A percentile compares a stretch with the other conserved stretches of the same genome.
Conservation (phyloP, 2,888 invertebrate genomes). For the Scaptodrosophila latifasciaeformis region DNA sequence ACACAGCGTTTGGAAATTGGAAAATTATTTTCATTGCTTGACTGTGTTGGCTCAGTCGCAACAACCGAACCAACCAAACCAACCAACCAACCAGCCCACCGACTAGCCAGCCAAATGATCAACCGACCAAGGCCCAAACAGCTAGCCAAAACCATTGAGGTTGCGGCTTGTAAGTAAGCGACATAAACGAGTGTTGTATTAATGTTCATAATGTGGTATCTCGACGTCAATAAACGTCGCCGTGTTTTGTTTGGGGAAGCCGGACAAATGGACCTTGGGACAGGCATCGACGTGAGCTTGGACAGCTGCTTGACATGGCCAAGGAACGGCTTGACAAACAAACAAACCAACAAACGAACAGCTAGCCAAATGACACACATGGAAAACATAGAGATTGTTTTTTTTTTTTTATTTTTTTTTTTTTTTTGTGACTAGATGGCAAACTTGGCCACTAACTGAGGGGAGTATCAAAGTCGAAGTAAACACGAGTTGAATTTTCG, state of each 20-base stretch:
- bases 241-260: conserved; percentile 31
- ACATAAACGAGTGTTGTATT: conserved; percentile 74
- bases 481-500: background rate
- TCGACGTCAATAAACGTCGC: conserved; percentile 74
- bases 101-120: background rate
- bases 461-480: conserved; percentile 10
- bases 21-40: conserved; percentile 54
- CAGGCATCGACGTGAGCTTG: conserved; percentile 30
- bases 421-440: conserved; percentile 24
- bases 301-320: conserved; percentile 58
- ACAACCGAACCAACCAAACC: background rate
- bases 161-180: conserved; percentile 71
- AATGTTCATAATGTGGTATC: conserved; percentile 74
- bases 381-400: background rate
- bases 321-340: conserved; percentile 34
- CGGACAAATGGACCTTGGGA: conserved; percentile 39
- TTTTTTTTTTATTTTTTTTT: conserved; percentile 2
- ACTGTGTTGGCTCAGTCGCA: background rate
- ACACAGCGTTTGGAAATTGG: conserved; percentile 66
- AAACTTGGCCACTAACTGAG: conserved; percentile 19
- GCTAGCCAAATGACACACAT: conserved; percentile 12
- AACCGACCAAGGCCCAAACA: background rate
- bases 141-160: conserved; percentile 7
- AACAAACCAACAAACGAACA: conserved; percentile 16
- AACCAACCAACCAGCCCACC: background rate